phyloP scores from a whole-genome alignment of 2,113 vertebrate species.

The Picathartes gymnocephalus region DNA sequence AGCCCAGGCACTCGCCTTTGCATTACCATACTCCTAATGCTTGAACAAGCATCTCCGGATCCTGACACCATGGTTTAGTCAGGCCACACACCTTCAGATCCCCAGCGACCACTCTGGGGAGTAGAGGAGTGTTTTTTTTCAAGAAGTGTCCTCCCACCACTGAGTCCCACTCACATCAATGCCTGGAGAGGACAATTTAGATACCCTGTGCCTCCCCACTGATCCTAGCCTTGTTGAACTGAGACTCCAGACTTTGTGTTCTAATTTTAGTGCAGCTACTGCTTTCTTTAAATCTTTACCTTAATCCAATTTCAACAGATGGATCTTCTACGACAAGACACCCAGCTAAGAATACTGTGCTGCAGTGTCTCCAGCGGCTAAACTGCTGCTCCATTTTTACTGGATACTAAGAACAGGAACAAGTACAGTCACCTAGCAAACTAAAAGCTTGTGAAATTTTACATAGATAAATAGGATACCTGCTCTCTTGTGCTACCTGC shows the following conservation, averaged over 20 bases:
- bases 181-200: not conserved
- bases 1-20: not conserved
- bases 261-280: not conserved
- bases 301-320: not conserved
- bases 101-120: not conserved
- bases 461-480: not conserved
- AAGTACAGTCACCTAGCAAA: not conserved
- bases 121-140: not conserved
- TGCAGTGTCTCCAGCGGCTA: not conserved
- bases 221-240: not conserved
- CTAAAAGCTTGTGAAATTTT: not conserved
- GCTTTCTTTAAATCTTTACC: not conserved
- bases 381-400: not conserved
- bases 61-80: not conserved
- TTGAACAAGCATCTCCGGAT: not conserved
- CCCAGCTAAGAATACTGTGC: not conserved
- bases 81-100: not conserved
- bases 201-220: not conserved
- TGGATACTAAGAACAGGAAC: not conserved
- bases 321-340: not conserved
- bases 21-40: not conserved
- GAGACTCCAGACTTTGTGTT: not conserved
- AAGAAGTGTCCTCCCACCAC: not conserved
- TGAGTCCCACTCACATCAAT: not conserved
- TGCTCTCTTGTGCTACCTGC: not conserved